A percentile compares a stretch with the other conserved stretches of the same genome.
Conservation (phyloP, 2,888 invertebrate genomes). For the Cephonodes hylas region DNA sequence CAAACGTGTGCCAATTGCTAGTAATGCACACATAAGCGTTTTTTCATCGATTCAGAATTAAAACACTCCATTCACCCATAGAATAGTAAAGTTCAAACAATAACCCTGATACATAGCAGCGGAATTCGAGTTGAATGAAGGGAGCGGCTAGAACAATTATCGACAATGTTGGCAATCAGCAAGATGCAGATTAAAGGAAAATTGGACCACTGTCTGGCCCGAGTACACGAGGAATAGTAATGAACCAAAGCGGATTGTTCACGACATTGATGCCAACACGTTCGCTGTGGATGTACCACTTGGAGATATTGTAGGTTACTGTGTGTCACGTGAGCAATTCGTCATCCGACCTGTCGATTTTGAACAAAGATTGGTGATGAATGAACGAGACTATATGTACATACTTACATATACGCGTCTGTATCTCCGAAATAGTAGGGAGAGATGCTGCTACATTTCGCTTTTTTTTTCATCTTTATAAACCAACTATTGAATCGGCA, state of each 20-base stretch:
- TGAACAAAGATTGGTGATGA: neutral
- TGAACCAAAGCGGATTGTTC: slow-evolving; percentile 63
- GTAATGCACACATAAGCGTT: neutral
- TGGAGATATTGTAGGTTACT: slow-evolving; percentile 36
- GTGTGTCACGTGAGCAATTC: slow-evolving; percentile 31
- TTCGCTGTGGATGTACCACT: slow-evolving; percentile 36
- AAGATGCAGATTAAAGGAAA: slow-evolving; percentile 45
- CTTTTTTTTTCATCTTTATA: no score
- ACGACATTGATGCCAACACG: slow-evolving; percentile 33
- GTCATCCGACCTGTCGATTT: neutral
- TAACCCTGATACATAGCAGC: neutral
- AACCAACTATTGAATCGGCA: no score
- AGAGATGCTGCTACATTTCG: no score
- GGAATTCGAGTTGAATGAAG: neutral
- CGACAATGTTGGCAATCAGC: slow-evolving; percentile 20
- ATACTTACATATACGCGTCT: no score
- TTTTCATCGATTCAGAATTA: neutral
- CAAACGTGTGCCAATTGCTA: neutral
- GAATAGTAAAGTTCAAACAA: neutral
- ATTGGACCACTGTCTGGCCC: slow-evolving; percentile 61
- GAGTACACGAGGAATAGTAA: slow-evolving; percentile 70
- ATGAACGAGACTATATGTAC: neutral
- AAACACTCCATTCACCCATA: neutral
- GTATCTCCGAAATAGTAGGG: no score
- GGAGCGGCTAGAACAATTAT: slow-evolving; percentile 14